Evolutionary conservation across 2,888 invertebrate genomes (phyloP).

Genomic region (Nudaria mundana): DNA sequence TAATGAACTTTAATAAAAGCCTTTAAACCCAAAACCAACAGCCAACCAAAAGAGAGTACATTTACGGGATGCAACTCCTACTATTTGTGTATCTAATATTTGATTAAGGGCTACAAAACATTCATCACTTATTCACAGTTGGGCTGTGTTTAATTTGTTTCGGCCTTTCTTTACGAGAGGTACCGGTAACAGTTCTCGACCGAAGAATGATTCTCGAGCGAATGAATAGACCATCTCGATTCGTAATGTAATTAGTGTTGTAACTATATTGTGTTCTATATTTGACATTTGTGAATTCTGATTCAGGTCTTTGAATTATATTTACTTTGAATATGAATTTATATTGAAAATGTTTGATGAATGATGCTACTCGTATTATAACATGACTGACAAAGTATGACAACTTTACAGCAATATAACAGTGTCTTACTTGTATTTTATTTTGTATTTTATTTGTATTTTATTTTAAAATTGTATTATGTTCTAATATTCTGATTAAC

Average conservation of each 20-base stretch:
- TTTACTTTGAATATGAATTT: neutral
- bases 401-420: no score
- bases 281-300: neutral
- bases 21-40: slow-evolving; percentile 7
- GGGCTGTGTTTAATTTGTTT: slow-evolving; percentile 37
- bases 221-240: slow-evolving; percentile 12
- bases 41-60: slow-evolving; percentile 6
- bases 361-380: no score
- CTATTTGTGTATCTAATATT: slow-evolving; percentile 32
- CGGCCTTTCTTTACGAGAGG: slow-evolving; percentile 30
- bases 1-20: slow-evolving; percentile 2
- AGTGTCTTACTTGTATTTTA: no score
- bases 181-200: slow-evolving; percentile 29
- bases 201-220: slow-evolving; percentile 21
- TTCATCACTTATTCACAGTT: slow-evolving; percentile 37
- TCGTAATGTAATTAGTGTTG: slow-evolving; percentile 18
- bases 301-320: neutral
- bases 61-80: slow-evolving; percentile 24
- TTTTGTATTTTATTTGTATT: no score
- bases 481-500: neutral
- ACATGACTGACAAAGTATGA: no score
- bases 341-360: no score
- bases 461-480: no score
- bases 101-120: slow-evolving; percentile 35
- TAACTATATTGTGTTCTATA: slow-evolving; percentile 14